Evolutionary conservation across 2,888 invertebrate species (phyloP), one percentile per base, ranked within the genome.

Genomic region (Archips crataeganus): DNA sequence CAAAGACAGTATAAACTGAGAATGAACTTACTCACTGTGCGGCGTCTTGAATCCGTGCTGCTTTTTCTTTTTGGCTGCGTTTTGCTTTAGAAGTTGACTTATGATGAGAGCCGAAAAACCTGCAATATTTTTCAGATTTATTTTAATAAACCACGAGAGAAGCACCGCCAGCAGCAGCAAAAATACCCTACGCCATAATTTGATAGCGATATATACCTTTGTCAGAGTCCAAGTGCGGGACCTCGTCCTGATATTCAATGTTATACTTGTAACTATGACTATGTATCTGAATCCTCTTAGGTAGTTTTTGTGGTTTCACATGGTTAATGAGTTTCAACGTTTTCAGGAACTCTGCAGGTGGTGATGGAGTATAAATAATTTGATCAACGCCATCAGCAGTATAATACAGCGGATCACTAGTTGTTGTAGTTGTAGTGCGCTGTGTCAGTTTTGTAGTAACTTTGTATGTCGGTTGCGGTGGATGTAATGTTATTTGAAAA

Each of bases 11-110:
- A 39, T 11, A 4, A 57, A 57, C 32, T 11, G 11, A 32, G 32
- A 57, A 32, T 8, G 2, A 57, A 57, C 57, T 57, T 57, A 57
- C 57, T 57, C 57, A 57, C 32, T 57, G 4, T 57, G 57, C 57
- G 57, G 3, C 32, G 57, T 32, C 32, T 32, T 57, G 57, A 4
- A 23, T 57, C 11, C 57, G 2, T 57, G 32, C 57, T 32, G 57
- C 32, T 57, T 57, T 11, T 10, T 57, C 11, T 32, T 57, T 11
- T 57, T 57, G 57, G 32, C 57, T 4, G 15, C 6, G 9, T 32
- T 57, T n/a, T 57, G 57, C 32, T 57, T 57, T 10, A 57, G 57
- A 6, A 57, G 9, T 10, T 57, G 57, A 11, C 11, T 57, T 10
- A 57, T 57, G 32, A 57, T 57, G 32, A 32, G 32, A 3, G 32